Base-by-base conservation (phyloP, 2,888 invertebrate species). In the Lottia scabra region DNA sequence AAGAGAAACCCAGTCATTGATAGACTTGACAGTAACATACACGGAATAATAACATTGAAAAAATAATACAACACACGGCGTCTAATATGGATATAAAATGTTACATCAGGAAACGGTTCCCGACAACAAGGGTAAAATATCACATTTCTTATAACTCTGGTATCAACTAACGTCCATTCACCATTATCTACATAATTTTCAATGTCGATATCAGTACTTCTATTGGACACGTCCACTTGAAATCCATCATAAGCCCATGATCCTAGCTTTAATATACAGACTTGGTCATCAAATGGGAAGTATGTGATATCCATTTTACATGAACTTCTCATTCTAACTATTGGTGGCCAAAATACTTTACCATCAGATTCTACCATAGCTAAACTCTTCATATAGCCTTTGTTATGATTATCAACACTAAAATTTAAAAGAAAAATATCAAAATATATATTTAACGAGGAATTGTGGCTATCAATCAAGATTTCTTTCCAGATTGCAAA, bases 11-110 rank as follows among this genome's bases (percentile, higher is more conserved):
- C 91, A 10, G 92, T 89, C 67, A 92, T 86, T 0, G 92, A 92
- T 67, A 92, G 85, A 92, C 94, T 66, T 89, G 91, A 65, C 94
- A 92, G 89, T 90, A 92, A 90, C 82, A 92, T 90, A 83, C 92
- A 92, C 4, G 92, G 92, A 78, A 92, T 90, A 67, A 92, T 91
- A 65, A 92, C 91, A 85, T 92, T 92, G 84, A 91, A 91, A 81
- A 91, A 88, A 79, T 88, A 89, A 78, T 88, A 89, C 65, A 92
- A 85, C 2, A 91, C 91, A 75, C 91, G 89, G 30, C 92, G 84
- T 5, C 91, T 87, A 66, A 92, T 90, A 72, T 90, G 90, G 43
- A 91, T 82, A 56, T 56, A 56, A 75, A 92, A 91, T 19, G 91
- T 91, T 43, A 92, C 90, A 80, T 92, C 91, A 23, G 91, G 91